These are phyloP conservation scores for Ramphastos sulfuratus DNA, from an alignment of 2,113 vertebrate species.

Conservation along the genomic window DNA sequence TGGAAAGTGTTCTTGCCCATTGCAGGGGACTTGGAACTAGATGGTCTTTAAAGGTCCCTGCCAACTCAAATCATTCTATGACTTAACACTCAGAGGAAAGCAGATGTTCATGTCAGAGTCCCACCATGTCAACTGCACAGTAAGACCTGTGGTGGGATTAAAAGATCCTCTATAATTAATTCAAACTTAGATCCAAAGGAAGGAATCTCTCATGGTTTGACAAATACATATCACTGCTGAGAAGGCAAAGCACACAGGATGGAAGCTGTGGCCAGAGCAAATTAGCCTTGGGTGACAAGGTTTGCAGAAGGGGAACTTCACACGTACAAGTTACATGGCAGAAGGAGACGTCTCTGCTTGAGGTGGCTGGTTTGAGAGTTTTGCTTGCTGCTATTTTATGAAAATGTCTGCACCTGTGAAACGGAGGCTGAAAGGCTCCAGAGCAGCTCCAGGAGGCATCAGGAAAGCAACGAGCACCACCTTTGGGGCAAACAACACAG, in stretches of 20 bases:
- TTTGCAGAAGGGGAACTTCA: neutral
- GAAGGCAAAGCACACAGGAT: neutral
- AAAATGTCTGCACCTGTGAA: neutral
- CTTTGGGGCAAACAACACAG: neutral
- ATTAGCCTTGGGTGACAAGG: neutral
- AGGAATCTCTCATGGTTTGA: neutral
- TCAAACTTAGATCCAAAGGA: rapidly evolving
- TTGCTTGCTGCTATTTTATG: neutral
- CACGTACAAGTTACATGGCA: rapidly evolving
- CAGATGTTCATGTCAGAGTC: neutral
- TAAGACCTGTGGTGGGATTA: neutral
- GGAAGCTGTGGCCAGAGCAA: neutral
- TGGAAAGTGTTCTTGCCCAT: neutral
- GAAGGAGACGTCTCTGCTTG: neutral
- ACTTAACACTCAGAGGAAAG: neutral
- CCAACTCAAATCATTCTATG: neutral
- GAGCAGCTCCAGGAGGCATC: neutral
- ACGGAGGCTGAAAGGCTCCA: neutral
- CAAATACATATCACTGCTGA: rapidly evolving
- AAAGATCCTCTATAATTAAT: neutral
- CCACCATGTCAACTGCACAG: neutral
- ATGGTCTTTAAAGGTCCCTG: neutral
- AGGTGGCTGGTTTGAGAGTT: neutral
- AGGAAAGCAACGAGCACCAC: neutral
- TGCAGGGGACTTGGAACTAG: neutral